A percentile compares a stretch with the other conserved stretches of the same genome.
phyloP scores from a whole-genome alignment of 2,113 vertebrate species.

The Brevimyrus niger region DNA sequence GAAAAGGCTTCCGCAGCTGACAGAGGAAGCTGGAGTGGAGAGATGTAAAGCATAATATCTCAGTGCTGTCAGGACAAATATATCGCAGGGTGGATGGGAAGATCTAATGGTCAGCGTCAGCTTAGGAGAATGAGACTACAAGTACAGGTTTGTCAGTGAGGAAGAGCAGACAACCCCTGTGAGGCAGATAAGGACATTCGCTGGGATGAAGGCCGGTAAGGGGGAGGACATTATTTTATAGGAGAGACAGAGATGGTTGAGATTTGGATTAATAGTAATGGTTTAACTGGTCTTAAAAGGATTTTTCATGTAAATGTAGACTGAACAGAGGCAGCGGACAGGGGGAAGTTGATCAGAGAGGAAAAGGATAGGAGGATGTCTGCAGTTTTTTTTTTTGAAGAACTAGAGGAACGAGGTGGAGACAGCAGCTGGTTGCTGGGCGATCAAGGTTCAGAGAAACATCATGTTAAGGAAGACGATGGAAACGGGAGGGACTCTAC shows the following conservation, averaged over 20 bases:
- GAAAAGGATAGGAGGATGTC: neutral
- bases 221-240: neutral
- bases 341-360: neutral
- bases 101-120: neutral
- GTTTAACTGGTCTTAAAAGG: neutral
- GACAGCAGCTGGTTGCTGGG: neutral
- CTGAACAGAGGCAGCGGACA: neutral
- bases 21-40: neutral
- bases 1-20: neutral
- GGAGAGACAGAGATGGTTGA: neutral
- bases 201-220: neutral
- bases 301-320: neutral
- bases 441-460: neutral
- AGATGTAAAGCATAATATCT: neutral
- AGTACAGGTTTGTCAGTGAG: neutral
- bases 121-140: neutral
- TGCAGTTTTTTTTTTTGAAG: neutral
- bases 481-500: neutral
- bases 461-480: neutral
- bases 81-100: neutral
- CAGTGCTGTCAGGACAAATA: neutral
- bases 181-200: neutral
- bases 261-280: neutral
- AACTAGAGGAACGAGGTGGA: neutral
- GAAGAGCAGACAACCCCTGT: neutral